These are phyloP conservation scores for Myzus persicae DNA, from an alignment of 1,140 invertebrate genomes.

Conservation along the genomic window DNA sequence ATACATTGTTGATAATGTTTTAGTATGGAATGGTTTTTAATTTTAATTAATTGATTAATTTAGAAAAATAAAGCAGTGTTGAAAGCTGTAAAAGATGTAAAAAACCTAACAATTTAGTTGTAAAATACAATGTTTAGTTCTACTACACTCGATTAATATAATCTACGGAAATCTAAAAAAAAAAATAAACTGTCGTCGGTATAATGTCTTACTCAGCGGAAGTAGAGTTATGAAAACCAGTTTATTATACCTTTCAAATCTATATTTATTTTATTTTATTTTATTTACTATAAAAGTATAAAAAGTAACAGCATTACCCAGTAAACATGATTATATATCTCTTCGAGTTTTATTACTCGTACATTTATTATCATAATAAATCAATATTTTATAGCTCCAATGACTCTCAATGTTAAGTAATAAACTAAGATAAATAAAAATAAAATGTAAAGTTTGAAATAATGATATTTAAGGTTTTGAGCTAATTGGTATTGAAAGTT, in stretches of 20 bases:
- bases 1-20: not conserved
- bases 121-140: not conserved
- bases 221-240: not conserved
- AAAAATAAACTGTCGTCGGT: too few relatives aligned
- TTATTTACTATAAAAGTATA: not conserved
- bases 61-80: not conserved
- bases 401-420: not conserved
- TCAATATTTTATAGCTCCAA: not conserved
- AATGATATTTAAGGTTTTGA: not conserved
- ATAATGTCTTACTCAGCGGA: not conserved
- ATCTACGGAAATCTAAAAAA: not conserved
- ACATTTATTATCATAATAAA: not conserved
- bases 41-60: not conserved
- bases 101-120: not conserved
- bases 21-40: not conserved
- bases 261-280: not conserved
- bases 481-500: not conserved
- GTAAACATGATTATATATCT: not conserved
- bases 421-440: not conserved
- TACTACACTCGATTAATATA: not conserved
- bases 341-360: not conserved
- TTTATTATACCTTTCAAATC: not conserved
- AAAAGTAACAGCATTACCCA: not conserved
- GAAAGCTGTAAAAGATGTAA: not conserved
- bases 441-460: not conserved